Evolutionary conservation across 2,888 invertebrate genomes (phyloP), one percentile per base, ranked within the genome.

Genomic region (Rotaria sp.): DNA sequence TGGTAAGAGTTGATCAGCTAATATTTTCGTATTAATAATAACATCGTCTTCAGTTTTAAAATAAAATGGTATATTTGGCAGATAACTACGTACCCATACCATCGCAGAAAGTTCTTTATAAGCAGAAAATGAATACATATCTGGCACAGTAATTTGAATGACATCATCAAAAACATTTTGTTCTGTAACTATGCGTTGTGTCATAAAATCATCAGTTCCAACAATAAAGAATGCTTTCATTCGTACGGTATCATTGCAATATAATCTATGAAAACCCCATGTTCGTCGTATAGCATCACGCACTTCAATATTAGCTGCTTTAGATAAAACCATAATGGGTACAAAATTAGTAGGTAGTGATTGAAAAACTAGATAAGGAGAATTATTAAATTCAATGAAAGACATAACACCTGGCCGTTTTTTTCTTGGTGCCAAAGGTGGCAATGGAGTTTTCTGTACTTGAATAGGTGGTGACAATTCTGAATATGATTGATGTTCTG

Each of bases 231-330:
- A 80, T 24, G n/a, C 15, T n/a, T 80, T 80, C 8, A 80, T 5
- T 45, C 41, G 45, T 80, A 45, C 2, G 8, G 7, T 45, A 80
- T 80, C 45, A 35, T 21, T 18, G 4, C 35, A 38, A 45, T 80
- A 80, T 24, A 15, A 13, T 45, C 80, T 24, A n/a, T 45, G 26
- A 80, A 41, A 45, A 13, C 80, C 80, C 80, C 80, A 80, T 45
- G 80, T 80, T 15, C 80, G 80, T 45, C 80, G 41, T 45, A 80
- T 80, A 80, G 80, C n/a, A 80, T 80, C 80, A 80, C 80, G 80
- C 8, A 80, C 35, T 80, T 75, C 75, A 45, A 45, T 26, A 41
- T 75, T 75, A 41, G 45, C 2, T n/a, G 80, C 80, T 80, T 45
- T 41, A 13, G 80, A 80, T 80, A 80, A 45, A 35, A 80, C 45